phyloP scores from a whole-genome alignment of 2,113 vertebrate species.

The Prinia subflava region DNA sequence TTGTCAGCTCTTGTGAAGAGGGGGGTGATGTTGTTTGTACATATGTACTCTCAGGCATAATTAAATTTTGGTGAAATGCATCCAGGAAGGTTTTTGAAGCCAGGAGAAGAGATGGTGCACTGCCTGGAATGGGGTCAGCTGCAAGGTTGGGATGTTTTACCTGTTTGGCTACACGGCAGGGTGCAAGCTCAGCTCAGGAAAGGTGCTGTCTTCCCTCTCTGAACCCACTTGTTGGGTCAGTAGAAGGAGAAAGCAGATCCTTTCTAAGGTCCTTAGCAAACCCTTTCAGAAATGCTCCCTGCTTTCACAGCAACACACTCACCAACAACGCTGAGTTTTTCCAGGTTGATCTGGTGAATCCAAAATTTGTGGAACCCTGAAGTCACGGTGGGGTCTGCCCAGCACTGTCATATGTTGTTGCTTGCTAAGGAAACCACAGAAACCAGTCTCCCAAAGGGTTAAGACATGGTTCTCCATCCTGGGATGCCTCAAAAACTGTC shows the following conservation, averaged over 20 bases:
- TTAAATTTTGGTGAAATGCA: neutral
- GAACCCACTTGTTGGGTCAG: neutral
- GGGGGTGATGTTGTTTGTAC: neutral
- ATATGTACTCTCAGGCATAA: neutral
- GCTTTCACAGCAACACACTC: neutral
- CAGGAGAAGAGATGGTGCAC: neutral
- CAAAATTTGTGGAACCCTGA: neutral
- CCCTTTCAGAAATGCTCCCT: neutral
- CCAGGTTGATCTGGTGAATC: neutral
- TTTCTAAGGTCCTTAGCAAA: neutral
- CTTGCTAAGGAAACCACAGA: neutral
- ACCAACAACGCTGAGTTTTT: neutral
- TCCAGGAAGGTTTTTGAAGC: neutral
- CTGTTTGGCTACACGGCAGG: neutral
- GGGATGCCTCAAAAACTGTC: neutral
- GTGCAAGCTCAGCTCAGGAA: neutral
- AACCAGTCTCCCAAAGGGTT: neutral
- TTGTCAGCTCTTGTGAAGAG: neutral
- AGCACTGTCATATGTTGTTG: neutral
- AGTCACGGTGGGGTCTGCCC: neutral
- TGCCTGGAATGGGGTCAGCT: neutral
- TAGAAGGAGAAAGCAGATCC: neutral
- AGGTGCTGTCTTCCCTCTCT: neutral
- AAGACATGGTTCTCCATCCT: neutral
- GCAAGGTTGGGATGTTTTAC: neutral